Percentiles rank a stretch among this genome's conserved stretches.
These are phyloP conservation scores for Pachyuromys duprasi DNA, from an alignment of 2,797 vertebrate species.

Conservation along the genomic window DNA sequence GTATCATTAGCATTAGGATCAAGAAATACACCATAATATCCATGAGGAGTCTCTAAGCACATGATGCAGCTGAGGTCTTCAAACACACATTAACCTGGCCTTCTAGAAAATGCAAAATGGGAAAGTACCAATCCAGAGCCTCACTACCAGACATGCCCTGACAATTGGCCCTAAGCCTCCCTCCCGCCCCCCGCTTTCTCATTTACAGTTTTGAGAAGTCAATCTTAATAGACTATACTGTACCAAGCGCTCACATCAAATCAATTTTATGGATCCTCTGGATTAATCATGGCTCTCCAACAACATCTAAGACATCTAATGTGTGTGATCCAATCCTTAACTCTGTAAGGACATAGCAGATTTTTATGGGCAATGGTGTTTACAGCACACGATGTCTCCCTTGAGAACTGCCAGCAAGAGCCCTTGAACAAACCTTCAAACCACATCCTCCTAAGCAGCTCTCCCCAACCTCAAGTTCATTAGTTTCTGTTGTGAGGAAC, in stretches of 20 bases:
- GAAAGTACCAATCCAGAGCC: not conserved
- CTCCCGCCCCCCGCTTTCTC: not conserved
- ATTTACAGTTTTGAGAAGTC: not conserved
- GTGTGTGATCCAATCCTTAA: not conserved
- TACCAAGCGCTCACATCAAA: not conserved
- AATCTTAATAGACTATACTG: not conserved
- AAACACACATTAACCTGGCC: not conserved
- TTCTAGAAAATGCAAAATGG: not conserved
- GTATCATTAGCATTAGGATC: not conserved
- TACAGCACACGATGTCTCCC: not conserved
- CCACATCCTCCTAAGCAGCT: not conserved
- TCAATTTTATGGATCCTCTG: not conserved
- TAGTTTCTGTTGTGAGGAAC: constrained; percentile 29
- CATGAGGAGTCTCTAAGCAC: not conserved
- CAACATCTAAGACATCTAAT: not conserved
- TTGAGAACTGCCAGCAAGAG: not conserved
- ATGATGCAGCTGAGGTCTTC: not conserved
- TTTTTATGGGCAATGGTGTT: no score
- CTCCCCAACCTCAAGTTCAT: not conserved
- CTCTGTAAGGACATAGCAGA: not conserved
- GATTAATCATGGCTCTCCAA: not conserved
- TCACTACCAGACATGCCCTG: not conserved
- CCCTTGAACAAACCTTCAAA: not conserved
- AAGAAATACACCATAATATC: not conserved
- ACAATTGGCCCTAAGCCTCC: not conserved